phyloP scores from a whole-genome alignment of 2,888 invertebrate species.

The Oscheius sp. region DNA sequence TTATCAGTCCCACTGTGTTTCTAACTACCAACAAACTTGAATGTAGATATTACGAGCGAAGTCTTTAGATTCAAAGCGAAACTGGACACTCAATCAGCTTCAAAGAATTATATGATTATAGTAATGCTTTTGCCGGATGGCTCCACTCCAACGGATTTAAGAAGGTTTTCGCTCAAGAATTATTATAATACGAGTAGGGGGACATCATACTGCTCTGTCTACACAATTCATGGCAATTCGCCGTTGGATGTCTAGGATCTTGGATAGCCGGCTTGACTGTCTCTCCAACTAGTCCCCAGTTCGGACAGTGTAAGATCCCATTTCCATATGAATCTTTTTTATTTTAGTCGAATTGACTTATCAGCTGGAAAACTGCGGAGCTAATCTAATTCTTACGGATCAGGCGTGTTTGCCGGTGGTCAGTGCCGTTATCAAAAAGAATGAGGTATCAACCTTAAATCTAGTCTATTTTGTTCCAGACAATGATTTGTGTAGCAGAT shows the following conservation, averaged over 20 bases:
- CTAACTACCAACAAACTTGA: not conserved
- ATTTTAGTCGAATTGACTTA: constrained; percentile 21
- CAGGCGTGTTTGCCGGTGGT: constrained; percentile 16
- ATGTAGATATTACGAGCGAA: not conserved
- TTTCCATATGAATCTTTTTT: not conserved
- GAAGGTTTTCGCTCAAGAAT: constrained; percentile 45
- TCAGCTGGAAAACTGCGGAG: constrained; percentile 23
- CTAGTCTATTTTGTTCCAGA: not conserved
- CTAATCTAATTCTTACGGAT: constrained; percentile 13
- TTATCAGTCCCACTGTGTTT: not conserved
- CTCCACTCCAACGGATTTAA: constrained; percentile 40
- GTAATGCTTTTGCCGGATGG: constrained; percentile 37
- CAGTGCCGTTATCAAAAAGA: constrained; percentile 8
- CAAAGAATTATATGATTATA: constrained; percentile 30
- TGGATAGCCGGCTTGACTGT: constrained; percentile 48
- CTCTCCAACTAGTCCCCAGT: constrained; percentile 39
- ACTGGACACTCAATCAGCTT: constrained; percentile 30
- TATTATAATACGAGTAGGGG: too few species aligned
- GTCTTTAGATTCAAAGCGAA: constrained; percentile 34
- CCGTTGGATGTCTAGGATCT: constrained; percentile 31
- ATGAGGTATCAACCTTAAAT: not conserved
- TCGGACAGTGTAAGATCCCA: constrained; percentile 27
- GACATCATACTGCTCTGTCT: constrained; percentile 41
- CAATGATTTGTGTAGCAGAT: constrained; percentile 17
- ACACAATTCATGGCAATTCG: constrained; percentile 40